Percentiles rank a stretch among this genome's conserved stretches.
Evolutionary conservation across 2,113 vertebrate genomes (phyloP).

Genomic region (Ictalurus furcatus): DNA sequence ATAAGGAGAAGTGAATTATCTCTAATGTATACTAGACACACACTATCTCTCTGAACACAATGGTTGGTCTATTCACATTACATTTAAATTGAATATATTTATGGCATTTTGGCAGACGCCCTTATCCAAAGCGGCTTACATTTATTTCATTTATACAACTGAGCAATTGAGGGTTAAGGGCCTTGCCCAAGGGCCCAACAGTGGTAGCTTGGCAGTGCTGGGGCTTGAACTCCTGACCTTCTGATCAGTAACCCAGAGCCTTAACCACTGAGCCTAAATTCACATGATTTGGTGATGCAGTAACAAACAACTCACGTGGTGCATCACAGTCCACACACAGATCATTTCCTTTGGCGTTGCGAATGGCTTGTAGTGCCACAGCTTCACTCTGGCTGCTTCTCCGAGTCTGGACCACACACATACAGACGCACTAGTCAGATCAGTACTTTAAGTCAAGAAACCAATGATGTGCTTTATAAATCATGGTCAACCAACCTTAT

Average conservation of each 20-base stretch:
- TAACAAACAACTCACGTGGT: conserved; percentile 75
- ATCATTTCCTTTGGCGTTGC: conserved; percentile 91
- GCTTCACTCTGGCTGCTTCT: conserved; percentile 95
- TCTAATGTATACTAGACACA: background rate
- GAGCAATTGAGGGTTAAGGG: no score
- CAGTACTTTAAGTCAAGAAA: background rate
- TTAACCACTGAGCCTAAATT: no score
- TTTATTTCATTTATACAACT: no score
- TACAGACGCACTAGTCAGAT: background rate
- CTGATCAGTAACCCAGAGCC: no score
- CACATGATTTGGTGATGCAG: background rate
- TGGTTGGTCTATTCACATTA: background rate
- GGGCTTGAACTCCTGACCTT: no score
- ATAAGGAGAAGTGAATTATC: background rate
- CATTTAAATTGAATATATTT: no score
- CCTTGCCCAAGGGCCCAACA: no score
- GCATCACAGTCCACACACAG: conserved; percentile 93
- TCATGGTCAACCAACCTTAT: conserved; percentile 78
- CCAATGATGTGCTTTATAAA: background rate
- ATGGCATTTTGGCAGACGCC: no score
- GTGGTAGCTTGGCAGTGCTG: no score
- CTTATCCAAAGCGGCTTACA: no score
- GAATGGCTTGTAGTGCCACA: conserved; percentile 90
- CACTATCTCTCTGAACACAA: background rate
- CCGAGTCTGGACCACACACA: conserved; percentile 73